Evolutionary conservation across 2,797 vertebrate species (phyloP).

Genomic region (Danio albolineatus): DNA sequence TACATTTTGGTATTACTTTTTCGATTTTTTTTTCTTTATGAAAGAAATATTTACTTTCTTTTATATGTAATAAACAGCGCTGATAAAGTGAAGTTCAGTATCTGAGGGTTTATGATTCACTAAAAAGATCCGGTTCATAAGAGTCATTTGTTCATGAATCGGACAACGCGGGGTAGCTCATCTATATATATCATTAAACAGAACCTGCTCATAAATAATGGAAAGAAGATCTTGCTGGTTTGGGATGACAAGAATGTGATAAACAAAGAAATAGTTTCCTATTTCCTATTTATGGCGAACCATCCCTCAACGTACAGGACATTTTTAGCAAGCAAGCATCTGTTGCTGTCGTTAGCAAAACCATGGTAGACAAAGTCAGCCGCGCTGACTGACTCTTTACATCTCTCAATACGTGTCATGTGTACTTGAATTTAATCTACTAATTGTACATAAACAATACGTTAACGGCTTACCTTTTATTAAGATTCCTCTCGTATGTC

Average conservation of each 20-base stretch:
- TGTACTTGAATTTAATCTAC: neutral
- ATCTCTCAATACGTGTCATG: neutral
- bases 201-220: neutral
- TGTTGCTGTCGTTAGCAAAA: neutral
- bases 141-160: neutral
- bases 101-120: neutral
- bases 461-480: conserved; percentile 1
- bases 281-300: neutral
- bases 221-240: neutral
- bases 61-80: too few relatives aligned
- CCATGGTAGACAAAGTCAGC: neutral
- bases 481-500: neutral
- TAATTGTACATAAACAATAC: neutral
- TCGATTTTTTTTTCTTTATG: too few relatives aligned
- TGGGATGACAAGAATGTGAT: neutral
- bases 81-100: too few relatives aligned
- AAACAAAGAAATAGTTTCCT: neutral
- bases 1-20: too few relatives aligned
- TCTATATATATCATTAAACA: neutral
- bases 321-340: neutral
- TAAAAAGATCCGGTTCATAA: neutral
- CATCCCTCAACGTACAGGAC: neutral
- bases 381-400: neutral
- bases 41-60: too few relatives aligned
- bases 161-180: too few relatives aligned